Conservation (phyloP, 2,113 vertebrate genomes). For the Gorsachius goisagi region DNA sequence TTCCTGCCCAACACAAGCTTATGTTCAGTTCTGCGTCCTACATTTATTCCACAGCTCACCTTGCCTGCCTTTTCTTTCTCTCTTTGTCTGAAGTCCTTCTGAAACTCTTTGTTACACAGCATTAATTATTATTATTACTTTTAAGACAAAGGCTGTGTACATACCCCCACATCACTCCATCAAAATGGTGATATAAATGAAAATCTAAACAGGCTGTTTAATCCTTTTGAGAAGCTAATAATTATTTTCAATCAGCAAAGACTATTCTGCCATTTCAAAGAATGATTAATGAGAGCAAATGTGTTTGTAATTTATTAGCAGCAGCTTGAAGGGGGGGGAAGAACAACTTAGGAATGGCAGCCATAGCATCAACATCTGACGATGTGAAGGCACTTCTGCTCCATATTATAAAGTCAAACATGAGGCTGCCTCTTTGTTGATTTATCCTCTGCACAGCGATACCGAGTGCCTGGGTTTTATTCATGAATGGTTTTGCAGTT, state of each 20-base stretch:
- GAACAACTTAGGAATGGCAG: conserved; percentile 24
- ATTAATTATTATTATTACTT: conserved; percentile 68
- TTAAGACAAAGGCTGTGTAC: conserved; percentile 69
- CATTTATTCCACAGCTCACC: conserved; percentile 56
- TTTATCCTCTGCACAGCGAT: conserved; percentile 40
- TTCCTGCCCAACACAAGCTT: conserved; percentile 39
- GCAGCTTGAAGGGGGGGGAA: neutral
- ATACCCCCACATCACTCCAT: conserved; percentile 69
- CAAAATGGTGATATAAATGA: conserved; percentile 74
- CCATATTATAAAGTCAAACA: conserved; percentile 49
- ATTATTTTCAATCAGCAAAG: conserved; percentile 78
- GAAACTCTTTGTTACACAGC: conserved; percentile 42
- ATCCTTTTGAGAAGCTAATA: conserved; percentile 74
- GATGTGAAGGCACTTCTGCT: conserved; percentile 48
- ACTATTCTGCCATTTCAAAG: conserved; percentile 71
- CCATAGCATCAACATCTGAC: conserved; percentile 48
- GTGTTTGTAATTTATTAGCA: conserved; percentile 64
- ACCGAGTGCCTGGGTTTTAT: neutral
- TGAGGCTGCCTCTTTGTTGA: conserved; percentile 40
- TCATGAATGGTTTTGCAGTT: conserved; percentile 37
- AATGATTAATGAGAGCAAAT: conserved; percentile 74
- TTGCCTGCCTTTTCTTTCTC: conserved; percentile 50
- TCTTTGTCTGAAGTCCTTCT: conserved; percentile 40
- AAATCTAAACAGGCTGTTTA: conserved; percentile 73
- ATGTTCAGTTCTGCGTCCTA: conserved; percentile 43